These are phyloP conservation scores for Amphipoea lucens DNA, from an alignment of 2,888 invertebrate species.

Conservation along the genomic window DNA sequence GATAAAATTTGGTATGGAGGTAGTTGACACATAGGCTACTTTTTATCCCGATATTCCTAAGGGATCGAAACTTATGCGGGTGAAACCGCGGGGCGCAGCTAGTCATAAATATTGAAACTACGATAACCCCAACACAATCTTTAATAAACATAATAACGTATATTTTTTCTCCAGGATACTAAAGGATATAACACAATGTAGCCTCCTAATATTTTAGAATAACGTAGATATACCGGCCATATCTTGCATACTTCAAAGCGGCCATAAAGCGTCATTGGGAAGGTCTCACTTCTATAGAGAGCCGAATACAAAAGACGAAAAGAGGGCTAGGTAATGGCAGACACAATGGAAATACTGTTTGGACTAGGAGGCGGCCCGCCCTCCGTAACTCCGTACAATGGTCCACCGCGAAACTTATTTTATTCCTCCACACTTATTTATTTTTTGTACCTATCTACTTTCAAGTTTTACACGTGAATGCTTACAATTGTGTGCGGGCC, in stretches of 20 bases:
- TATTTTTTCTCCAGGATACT: neutral
- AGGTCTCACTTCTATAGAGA: slow-evolving; percentile 89
- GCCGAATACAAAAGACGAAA: slow-evolving; percentile 88
- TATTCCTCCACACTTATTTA: slow-evolving; percentile 86
- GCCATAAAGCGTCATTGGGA: slow-evolving; percentile 88
- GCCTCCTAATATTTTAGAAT: slow-evolving; percentile 69
- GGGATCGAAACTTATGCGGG: no score
- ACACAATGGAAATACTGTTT: slow-evolving; percentile 89
- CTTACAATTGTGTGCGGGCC: slow-evolving; percentile 52
- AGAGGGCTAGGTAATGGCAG: slow-evolving; percentile 89
- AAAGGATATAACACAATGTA: slow-evolving; percentile 59
- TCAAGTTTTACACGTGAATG: slow-evolving; percentile 76
- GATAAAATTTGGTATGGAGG: no score
- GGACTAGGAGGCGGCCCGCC: slow-evolving; percentile 83
- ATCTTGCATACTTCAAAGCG: slow-evolving; percentile 88
- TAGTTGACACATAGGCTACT: no score
- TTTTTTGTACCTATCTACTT: slow-evolving; percentile 79
- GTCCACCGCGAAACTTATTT: slow-evolving; percentile 86
- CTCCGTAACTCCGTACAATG: slow-evolving; percentile 85
- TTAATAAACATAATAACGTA: slow-evolving; percentile 14
- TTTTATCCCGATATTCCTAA: no score
- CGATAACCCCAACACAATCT: neutral
- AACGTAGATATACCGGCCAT: slow-evolving; percentile 73
- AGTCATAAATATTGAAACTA: neutral
- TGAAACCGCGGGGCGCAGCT: no score